Conservation (phyloP, 2,888 invertebrate species). For the Ptilodon capucinus region DNA sequence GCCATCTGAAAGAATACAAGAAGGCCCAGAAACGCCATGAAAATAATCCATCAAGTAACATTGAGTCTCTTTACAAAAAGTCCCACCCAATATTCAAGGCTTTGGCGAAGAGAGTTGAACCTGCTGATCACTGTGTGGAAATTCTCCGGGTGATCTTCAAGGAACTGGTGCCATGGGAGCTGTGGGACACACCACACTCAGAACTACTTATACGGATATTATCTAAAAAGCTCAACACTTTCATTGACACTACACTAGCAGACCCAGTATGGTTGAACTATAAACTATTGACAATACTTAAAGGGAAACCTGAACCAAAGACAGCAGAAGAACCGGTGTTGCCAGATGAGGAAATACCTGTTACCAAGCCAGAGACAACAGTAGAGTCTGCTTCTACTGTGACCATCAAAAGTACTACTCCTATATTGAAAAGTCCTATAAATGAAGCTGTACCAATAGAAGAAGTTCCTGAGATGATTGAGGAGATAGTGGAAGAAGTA, state of each 20-base stretch:
- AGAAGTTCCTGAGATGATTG: slow-evolving; percentile 18
- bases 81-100: slow-evolving; percentile 54
- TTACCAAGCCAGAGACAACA: slow-evolving; percentile 15
- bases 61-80: slow-evolving; percentile 78
- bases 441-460: slow-evolving; percentile 31
- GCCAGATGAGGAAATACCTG: slow-evolving; percentile 1
- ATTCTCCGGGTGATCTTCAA: slow-evolving; percentile 82
- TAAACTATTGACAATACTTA: slow-evolving; percentile 54
- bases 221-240: slow-evolving; percentile 80
- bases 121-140: slow-evolving; percentile 83
- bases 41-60: slow-evolving; percentile 60
- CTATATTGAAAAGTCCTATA: slow-evolving; percentile 30
- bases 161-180: slow-evolving; percentile 86
- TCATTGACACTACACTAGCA: slow-evolving; percentile 71
- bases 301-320: slow-evolving; percentile 31
- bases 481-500: slow-evolving; percentile 42
- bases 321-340: slow-evolving; percentile 8
- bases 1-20: slow-evolving; percentile 85
- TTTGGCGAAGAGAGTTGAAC: slow-evolving; percentile 54
- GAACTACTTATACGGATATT: slow-evolving; percentile 84
- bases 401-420: slow-evolving; percentile 39
- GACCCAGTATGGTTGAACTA: slow-evolving; percentile 79
- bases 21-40: slow-evolving; percentile 83
- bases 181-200: slow-evolving; percentile 86
- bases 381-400: slow-evolving; percentile 43